These are phyloP conservation scores for Xiphophorus maculatus DNA, from an alignment of 2,113 vertebrate genomes.

Conservation along the genomic window DNA sequence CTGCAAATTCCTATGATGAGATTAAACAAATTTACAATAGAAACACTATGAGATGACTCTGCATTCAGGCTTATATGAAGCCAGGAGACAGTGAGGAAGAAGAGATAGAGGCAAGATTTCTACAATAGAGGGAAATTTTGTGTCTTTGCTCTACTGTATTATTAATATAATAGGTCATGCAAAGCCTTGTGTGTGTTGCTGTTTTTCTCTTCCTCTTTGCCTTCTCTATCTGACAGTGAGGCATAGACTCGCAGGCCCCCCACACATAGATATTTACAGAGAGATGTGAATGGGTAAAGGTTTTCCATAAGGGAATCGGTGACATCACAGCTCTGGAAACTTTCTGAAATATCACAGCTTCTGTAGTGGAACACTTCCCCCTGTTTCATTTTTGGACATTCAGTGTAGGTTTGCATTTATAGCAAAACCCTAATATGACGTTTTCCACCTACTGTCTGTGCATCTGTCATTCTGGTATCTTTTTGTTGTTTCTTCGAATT, in stretches of 20 bases:
- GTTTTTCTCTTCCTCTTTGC: constrained; percentile 23
- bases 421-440: constrained; percentile 9
- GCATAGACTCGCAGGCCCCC: background rate
- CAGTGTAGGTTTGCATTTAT: constrained; percentile 10
- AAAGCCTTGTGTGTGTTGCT: constrained; percentile 30
- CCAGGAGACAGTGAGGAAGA: background rate
- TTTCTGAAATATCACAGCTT: constrained; percentile 53
- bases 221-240: constrained; percentile 28
- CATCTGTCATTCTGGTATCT: constrained; percentile 22
- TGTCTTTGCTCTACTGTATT: constrained; percentile 39
- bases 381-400: background rate
- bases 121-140: constrained; percentile 42
- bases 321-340: constrained; percentile 60
- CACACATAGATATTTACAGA: constrained; percentile 11
- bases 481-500: background rate
- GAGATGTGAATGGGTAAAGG: constrained; percentile 21
- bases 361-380: constrained; percentile 6
- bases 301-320: constrained; percentile 45
- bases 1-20: no score
- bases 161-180: constrained; percentile 62
- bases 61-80: background rate
- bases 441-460: constrained; percentile 11
- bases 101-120: constrained; percentile 15
- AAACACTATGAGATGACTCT: background rate
- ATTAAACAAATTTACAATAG: no score